A percentile compares a stretch with the other conserved stretches of the same genome.
Evolutionary conservation across 2,113 vertebrate species (phyloP).

Genomic region (Actenoides lindsayi): DNA sequence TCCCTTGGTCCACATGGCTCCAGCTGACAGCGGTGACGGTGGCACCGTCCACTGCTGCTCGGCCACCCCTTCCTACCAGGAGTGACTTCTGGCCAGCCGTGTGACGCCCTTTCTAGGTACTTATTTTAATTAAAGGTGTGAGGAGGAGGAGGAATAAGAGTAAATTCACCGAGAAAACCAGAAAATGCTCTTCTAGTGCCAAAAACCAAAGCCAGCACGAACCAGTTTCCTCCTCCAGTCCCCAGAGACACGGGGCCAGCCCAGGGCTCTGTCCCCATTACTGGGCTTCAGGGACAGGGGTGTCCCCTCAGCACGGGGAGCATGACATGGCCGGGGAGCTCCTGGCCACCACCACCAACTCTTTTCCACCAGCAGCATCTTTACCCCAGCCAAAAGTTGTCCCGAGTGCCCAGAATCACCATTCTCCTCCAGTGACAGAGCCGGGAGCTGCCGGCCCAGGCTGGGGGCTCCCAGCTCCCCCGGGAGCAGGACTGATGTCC

Average conservation of each 20-base stretch:
- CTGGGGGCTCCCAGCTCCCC: fast-evolving
- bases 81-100: fast-evolving
- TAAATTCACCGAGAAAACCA: background rate
- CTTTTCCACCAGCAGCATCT: background rate
- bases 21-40: fast-evolving
- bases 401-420: fast-evolving
- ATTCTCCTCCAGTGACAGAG: fast-evolving
- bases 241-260: fast-evolving
- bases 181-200: background rate
- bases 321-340: fast-evolving
- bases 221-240: background rate
- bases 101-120: too few relatives aligned
- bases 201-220: fast-evolving
- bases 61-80: fast-evolving
- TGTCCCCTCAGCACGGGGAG: background rate
- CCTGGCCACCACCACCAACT: background rate
- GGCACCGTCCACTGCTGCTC: fast-evolving
- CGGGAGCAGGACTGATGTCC: fast-evolving
- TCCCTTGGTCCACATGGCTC: fast-evolving
- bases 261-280: background rate
- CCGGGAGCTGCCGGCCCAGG: fast-evolving
- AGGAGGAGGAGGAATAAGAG: background rate
- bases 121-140: background rate
- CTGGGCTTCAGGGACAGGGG: background rate
- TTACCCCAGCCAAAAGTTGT: fast-evolving